Evolutionary conservation across 2,113 vertebrate species (phyloP).

Genomic region (Thamnophis sirtalis): DNA sequence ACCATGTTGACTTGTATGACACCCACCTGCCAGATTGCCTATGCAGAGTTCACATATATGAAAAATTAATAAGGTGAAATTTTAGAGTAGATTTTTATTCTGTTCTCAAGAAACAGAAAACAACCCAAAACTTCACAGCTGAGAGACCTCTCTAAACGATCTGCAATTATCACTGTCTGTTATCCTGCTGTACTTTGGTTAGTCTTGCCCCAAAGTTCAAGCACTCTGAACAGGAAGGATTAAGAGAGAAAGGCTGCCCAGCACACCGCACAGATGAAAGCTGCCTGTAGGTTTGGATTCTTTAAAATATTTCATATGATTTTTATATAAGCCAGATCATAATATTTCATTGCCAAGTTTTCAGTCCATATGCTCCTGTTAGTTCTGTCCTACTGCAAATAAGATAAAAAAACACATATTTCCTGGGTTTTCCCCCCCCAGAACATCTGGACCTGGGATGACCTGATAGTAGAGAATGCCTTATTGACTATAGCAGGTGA

Average conservation of each 20-base stretch:
- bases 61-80: constrained; percentile 21
- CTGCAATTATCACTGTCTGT: constrained; percentile 36
- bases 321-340: constrained; percentile 23
- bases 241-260: constrained; percentile 26
- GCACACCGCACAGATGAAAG: constrained; percentile 35
- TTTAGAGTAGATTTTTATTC: constrained; percentile 22
- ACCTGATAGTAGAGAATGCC: constrained; percentile 2
- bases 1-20: neutral
- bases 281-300: neutral
- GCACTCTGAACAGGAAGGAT: constrained; percentile 2
- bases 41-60: constrained; percentile 1
- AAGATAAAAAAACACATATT: constrained; percentile 3
- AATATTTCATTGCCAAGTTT: neutral
- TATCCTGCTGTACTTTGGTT: constrained; percentile 39
- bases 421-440: neutral
- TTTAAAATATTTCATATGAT: neutral
- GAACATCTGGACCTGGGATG: neutral
- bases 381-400: neutral
- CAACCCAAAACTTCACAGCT: constrained; percentile 27
- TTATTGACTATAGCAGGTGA: neutral
- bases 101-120: constrained; percentile 20
- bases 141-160: constrained; percentile 22
- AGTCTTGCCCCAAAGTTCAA: constrained; percentile 25
- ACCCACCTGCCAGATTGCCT: neutral
- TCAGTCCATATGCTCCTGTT: constrained; percentile 15